Base-by-base conservation (phyloP, 2,113 vertebrate genomes). In the Microcebus lehilahytsara region DNA sequence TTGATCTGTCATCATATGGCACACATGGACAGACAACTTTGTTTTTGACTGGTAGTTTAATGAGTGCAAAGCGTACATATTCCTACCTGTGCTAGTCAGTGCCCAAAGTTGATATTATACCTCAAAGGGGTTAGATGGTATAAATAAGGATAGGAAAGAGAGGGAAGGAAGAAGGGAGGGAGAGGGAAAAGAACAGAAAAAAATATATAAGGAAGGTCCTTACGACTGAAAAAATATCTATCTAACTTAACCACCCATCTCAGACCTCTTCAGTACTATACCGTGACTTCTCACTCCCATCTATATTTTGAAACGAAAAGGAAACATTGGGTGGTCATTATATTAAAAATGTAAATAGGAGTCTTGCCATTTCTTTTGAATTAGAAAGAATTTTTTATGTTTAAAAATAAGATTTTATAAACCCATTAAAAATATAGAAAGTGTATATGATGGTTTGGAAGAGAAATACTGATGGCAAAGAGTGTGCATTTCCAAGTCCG, bases 351-450 rank as follows among this genome's bases (percentile, higher is more conserved):
- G 56, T 77, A 71, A 60, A 60, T 32, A 91, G 32, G 60, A 79
- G 27, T 91, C 51, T 75, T 88, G 51, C 42, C 23, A 32, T 89
- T 85, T 90, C 40, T 89, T 96, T 93, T 67, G 69, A 60, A 58
- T 85, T 97, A 64, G 40, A 71, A 89, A 85, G 58, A 83, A 42
- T 62, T 32, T 83, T 95, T 87, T 64, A 66, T 89, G 69, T 92
- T 94, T 60, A 67, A 91, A 85, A 85, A 23, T 75, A 60, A 88
- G 56, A 60, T 66, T 84, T 97, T 56, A 58, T 56, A 89, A 37
- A n/a, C 2, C 7, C 34, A 22, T 91, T 87, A 37, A 84, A 96
- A 64, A 77, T 71, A 53, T 2, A 81, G 66, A 32, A 74, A 56
- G 49, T 27, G 9, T 67, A 27, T 42, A 46, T 30, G n/a, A 53